Percentiles rank a stretch among this genome's conserved stretches.
Conservation (phyloP, 2,888 invertebrate species). For the Urechis unicinctus region DNA sequence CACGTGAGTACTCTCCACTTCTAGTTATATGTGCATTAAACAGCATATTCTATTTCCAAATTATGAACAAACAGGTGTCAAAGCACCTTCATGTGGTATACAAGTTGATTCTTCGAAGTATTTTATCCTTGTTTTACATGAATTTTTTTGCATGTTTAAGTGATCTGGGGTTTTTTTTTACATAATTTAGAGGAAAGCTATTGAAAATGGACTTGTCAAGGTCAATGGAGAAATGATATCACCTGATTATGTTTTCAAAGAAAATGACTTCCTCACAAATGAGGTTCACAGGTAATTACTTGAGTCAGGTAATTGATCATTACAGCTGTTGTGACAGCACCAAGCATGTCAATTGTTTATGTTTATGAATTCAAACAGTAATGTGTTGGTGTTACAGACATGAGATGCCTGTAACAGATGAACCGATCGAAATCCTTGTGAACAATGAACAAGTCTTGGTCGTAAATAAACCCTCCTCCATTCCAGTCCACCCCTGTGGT, state of each 20-base stretch:
- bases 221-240: constrained; percentile 67
- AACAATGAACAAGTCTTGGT: constrained; percentile 98
- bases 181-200: constrained; percentile 7
- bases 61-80: too few species aligned
- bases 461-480: constrained; percentile 99
- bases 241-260: constrained; percentile 83
- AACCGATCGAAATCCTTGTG: constrained; percentile 85
- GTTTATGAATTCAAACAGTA: background rate
- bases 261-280: constrained; percentile 84
- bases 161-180: too few species aligned
- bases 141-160: background rate
- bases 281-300: constrained; percentile 72
- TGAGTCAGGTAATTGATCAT: too few species aligned
- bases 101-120: background rate
- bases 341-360: too few species aligned
- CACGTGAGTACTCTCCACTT: background rate
- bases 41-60: too few species aligned
- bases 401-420: constrained; percentile 96
- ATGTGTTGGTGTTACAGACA: constrained; percentile 62
- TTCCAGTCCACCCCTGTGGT: constrained; percentile 98
- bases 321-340: too few species aligned
- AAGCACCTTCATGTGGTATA: too few species aligned
- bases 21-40: too few species aligned
- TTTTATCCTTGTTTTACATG: background rate
- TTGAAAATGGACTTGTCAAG: constrained; percentile 20